Base-by-base conservation (phyloP, 1,140 invertebrate genomes). In the Pteromalus puparum region DNA sequence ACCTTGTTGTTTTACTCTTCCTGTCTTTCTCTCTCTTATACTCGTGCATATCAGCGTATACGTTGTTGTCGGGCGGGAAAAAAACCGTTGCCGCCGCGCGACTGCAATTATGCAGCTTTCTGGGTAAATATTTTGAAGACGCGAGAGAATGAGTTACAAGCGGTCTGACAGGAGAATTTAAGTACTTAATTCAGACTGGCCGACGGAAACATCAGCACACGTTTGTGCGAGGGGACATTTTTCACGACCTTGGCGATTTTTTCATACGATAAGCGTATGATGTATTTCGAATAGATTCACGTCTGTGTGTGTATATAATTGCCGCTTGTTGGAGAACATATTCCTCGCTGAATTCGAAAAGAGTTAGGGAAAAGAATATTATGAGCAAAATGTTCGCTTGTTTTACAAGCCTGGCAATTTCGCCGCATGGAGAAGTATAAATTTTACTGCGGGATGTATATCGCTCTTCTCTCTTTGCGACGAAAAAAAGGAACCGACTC, bases 61-160 rank as follows among this genome's bases (percentile, higher is more conserved):
- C 2, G 42, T 12, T 1, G 42, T 12, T 10, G 21, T n/a, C 18
- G 61, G 1, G 2, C 13, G 21, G 28, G 18, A 72, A 72, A 81
- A 46, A 76, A 46, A 48, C 24, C 21, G 74, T 26, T 46, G 18
- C 53, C 18, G 53, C 9, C 9, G 38, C 38, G 38, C 38, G 38
- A 42, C 34, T 7, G 38, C 21, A 76, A 76, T 76, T 48, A 61
- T 61, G 53, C 18, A 2, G 24, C 18, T 26, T 68, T 72, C 53
- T 72, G 67, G n/a, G 78, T 48, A 72, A 46, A 72, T 28, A 46
- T 81, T 81, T 68, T 48, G 34, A 76, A 48, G 38, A 76, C 46
- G 74, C 30, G 38, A 75, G 9, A 75, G 9, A 53, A 53, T 53
- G 48, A 53, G 26, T 68, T 68, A 68, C 65, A 68, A 1, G 1